These are phyloP conservation scores for Crocodylus rhombifer DNA, from an alignment of 2,797 vertebrate genomes.

Conservation along the genomic window DNA sequence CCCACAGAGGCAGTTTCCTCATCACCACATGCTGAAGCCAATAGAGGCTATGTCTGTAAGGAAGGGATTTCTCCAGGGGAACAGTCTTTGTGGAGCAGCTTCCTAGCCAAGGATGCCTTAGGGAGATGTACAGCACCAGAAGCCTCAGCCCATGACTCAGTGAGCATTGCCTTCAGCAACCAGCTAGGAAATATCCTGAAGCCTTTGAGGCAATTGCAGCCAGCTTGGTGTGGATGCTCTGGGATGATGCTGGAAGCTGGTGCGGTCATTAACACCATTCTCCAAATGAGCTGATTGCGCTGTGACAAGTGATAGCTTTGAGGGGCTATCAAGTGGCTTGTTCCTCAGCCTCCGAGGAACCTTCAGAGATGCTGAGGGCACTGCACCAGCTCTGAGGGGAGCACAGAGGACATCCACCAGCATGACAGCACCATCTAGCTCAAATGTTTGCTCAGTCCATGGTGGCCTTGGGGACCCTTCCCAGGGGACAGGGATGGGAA, in stretches of 20 bases:
- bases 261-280: not conserved
- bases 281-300: not conserved
- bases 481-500: not conserved
- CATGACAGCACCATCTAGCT: too few species aligned
- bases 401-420: not conserved
- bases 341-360: not conserved
- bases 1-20: too few species aligned
- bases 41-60: too few species aligned
- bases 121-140: too few species aligned
- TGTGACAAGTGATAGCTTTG: not conserved
- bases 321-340: not conserved
- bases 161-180: too few species aligned
- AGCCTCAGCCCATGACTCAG: too few species aligned
- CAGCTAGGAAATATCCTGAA: too few species aligned
- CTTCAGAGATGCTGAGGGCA: too few species aligned
- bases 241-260: not conserved
- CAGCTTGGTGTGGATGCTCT: not conserved
- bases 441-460: not conserved
- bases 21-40: not conserved
- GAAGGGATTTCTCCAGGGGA: not conserved
- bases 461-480: too few species aligned
- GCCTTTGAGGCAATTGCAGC: not conserved
- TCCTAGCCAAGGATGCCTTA: not conserved
- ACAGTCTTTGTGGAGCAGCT: not conserved
- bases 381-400: not conserved